Evolutionary conservation across 2,888 invertebrate species (phyloP), one percentile per base, ranked within the genome.

Genomic region (Allolobophora icterica): DNA sequence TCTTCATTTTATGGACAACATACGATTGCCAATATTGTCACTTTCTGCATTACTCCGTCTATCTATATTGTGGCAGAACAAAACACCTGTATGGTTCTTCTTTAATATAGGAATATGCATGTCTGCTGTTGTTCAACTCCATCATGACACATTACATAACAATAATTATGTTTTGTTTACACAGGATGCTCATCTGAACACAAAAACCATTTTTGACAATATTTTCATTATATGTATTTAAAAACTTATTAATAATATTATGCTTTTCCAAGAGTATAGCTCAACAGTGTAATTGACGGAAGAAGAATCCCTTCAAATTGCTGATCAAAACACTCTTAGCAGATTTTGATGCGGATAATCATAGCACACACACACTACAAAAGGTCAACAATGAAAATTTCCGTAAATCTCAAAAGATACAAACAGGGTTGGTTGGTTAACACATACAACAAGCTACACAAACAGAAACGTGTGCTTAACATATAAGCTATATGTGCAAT

Each of bases 191-290:
- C n/a, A 71, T 71, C 71, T 71, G 71, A 52, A 52, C 52, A 52
- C 52, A 52, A 52, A 52, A 2, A 5, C 52, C 21, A 52, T 52
- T 24, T 52, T 52, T 52, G 15, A 52, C 52, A 52, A 21, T 52
- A 52, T 52, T 52, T 52, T 52, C 21, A 52, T 71, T n/a, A n/a
- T 58, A n/a, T n/a, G n/a, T n/a, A n/a, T n/a, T 71, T n/a, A n/a
- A 71, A 71, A 71, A n/a, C 71, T 71, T 71, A 71, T 11, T 71
- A n/a, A 71, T 71, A n/a, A n/a, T 71, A 71, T 71, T 71, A 71
- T n/a, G 71, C 71, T 71, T 71, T 17, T 71, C 71, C 71, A 71
- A 71, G 17, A 71, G 71, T 71, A 71, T n/a, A n/a, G 71, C 71
- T 71, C 71, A n/a, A 71, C n/a, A 3, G n/a, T 0, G 8, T 71